These are phyloP conservation scores for Piscicola geometra DNA, from an alignment of 2,888 invertebrate species.

Conservation along the genomic window DNA sequence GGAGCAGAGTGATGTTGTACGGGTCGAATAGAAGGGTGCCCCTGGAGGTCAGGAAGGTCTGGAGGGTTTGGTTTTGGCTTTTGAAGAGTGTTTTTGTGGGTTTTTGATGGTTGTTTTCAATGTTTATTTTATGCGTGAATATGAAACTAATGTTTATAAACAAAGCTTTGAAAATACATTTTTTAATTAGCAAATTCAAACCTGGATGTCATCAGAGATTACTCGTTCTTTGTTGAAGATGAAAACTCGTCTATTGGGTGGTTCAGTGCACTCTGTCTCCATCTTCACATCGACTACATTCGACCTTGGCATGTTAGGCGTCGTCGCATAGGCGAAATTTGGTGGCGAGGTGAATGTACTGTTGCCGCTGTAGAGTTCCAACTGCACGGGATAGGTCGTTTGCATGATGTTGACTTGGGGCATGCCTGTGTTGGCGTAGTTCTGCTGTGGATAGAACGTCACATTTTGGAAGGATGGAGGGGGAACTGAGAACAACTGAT, in stretches of 20 bases:
- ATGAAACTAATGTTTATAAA: too few species aligned
- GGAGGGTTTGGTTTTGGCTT: constrained; percentile 20
- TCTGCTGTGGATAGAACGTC: not conserved
- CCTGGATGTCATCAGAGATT: constrained; percentile 41
- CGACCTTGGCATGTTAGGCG: not conserved
- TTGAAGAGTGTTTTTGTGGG: too few species aligned
- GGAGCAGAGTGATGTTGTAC: constrained; percentile 36
- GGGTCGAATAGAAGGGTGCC: constrained; percentile 41
- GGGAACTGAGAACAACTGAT: not conserved
- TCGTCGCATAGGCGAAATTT: too few species aligned
- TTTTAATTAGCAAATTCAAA: constrained; percentile 10
- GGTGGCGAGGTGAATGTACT: too few species aligned
- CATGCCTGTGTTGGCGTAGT: not conserved
- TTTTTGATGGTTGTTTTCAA: too few species aligned
- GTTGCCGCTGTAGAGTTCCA: too few species aligned
- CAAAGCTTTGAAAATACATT: not conserved
- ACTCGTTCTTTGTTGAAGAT: constrained; percentile 41
- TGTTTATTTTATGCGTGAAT: too few species aligned
- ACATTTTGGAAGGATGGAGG: too few species aligned
- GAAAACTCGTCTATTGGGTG: constrained; percentile 38
- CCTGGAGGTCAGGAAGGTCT: constrained; percentile 39
- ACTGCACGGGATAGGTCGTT: too few species aligned
- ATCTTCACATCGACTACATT: too few species aligned
- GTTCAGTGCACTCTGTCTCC: too few species aligned
- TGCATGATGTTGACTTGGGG: constrained; percentile 15